Evolutionary conservation across 2,797 vertebrate genomes (phyloP).

Genomic region (Hapalemur alaotrensis): DNA sequence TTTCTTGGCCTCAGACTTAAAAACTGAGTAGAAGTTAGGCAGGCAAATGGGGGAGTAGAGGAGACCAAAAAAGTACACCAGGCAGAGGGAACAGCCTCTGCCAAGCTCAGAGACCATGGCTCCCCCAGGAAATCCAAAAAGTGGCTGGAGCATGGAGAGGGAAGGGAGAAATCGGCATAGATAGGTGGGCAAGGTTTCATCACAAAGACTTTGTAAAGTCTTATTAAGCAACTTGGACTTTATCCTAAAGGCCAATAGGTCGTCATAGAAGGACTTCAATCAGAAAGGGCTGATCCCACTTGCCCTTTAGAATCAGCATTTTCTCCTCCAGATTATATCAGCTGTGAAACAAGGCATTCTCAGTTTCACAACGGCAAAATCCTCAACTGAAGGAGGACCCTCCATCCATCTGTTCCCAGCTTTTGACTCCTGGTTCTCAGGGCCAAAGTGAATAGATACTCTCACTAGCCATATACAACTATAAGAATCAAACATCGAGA

Average conservation of each 20-base stretch:
- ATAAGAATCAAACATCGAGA: neutral
- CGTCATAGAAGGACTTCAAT: neutral
- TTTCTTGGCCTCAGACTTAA: neutral
- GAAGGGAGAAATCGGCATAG: neutral
- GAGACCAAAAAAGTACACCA: too few relatives aligned
- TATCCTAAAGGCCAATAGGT: neutral
- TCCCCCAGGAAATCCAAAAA: neutral
- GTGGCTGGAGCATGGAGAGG: neutral
- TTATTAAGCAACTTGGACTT: neutral
- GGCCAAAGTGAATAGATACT: neutral
- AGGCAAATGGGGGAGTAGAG: neutral
- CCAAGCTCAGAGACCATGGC: neutral
- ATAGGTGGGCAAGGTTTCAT: neutral
- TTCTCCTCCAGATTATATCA: neutral
- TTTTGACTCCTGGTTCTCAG: neutral
- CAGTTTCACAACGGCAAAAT: neutral
- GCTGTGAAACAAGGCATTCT: neutral
- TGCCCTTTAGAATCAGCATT: neutral
- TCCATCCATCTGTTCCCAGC: neutral
- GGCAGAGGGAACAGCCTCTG: neutral
- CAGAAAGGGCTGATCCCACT: neutral
- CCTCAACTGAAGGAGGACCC: neutral
- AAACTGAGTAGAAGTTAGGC: neutral
- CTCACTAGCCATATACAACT: neutral
- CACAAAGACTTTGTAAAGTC: neutral